Conservation (phyloP, 2,888 invertebrate genomes). For the Gastrophysa polygoni region DNA sequence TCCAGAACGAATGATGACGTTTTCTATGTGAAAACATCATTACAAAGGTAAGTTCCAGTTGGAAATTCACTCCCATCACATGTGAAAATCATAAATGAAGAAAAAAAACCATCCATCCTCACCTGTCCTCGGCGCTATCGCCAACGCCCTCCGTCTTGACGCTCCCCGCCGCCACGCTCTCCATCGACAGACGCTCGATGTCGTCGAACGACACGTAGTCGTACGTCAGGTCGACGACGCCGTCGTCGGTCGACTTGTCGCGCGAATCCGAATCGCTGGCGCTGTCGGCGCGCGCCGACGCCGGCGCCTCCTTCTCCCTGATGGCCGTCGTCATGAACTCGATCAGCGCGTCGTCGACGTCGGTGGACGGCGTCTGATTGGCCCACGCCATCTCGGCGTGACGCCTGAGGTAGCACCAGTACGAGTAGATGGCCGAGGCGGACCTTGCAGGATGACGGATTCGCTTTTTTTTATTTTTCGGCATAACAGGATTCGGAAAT, state of each 20-base stretch:
- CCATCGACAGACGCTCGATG: background rate
- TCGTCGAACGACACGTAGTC: conserved; percentile 11
- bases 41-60: too few relatives aligned
- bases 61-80: too few relatives aligned
- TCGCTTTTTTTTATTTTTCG: too few relatives aligned
- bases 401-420: background rate
- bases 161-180: background rate
- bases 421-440: background rate
- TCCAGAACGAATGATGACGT: too few relatives aligned
- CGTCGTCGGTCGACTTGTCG: background rate
- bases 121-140: background rate
- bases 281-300: background rate
- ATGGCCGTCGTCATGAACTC: background rate
- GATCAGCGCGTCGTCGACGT: background rate
- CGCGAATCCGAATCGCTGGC: background rate
- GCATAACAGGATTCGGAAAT: too few relatives aligned
- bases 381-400: conserved; percentile 1
- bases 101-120: background rate
- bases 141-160: too few relatives aligned
- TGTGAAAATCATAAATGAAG: too few relatives aligned
- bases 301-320: background rate
- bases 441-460: too few relatives aligned
- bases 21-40: too few relatives aligned
- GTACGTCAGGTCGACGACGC: conserved; percentile 1
- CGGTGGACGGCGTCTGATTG: background rate